Conservation (phyloP, 2,797 vertebrate genomes). For the Salarias fasciatus region DNA sequence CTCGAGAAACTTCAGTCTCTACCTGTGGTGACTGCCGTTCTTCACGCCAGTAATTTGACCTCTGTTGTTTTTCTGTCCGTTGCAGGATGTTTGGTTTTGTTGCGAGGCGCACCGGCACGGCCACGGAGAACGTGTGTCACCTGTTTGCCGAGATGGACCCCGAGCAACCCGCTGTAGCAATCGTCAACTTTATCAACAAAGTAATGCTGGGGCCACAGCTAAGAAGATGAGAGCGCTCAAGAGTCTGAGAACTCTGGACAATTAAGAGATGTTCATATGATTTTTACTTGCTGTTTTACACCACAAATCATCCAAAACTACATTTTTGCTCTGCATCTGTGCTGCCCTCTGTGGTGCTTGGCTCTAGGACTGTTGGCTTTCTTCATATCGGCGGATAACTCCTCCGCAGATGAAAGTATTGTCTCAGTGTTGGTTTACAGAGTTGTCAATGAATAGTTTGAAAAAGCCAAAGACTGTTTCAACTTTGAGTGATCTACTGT, state of each 20-base stretch:
- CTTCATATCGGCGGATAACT: constrained; percentile 17
- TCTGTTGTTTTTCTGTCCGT: constrained; percentile 9
- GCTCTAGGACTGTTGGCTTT: constrained; percentile 23
- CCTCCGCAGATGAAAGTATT: constrained; percentile 11
- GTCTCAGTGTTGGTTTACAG: constrained; percentile 17
- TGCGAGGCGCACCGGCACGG: constrained; percentile 87
- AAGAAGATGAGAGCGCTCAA: constrained; percentile 69
- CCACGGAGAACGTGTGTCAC: constrained; percentile 91
- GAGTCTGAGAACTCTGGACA: constrained; percentile 11
- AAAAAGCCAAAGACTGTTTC: constrained; percentile 43
- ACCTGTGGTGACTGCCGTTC: neutral
- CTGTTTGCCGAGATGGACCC: constrained; percentile 93
- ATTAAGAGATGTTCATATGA: constrained; percentile 16
- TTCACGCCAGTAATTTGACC: neutral
- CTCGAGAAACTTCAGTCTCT: neutral
- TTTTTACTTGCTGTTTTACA: constrained; percentile 13
- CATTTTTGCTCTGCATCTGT: too few species aligned
- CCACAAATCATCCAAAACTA: too few species aligned
- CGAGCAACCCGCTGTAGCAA: constrained; percentile 91
- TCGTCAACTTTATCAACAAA: constrained; percentile 96
- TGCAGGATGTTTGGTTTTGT: constrained; percentile 93
- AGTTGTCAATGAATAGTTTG: constrained; percentile 17
- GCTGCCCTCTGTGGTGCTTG: constrained; percentile 8
- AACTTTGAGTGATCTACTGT: constrained; percentile 17
- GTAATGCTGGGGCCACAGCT: constrained; percentile 91